Evolutionary conservation across 2,113 vertebrate species (phyloP).

Genomic region (Rhabdomys dilectus): DNA sequence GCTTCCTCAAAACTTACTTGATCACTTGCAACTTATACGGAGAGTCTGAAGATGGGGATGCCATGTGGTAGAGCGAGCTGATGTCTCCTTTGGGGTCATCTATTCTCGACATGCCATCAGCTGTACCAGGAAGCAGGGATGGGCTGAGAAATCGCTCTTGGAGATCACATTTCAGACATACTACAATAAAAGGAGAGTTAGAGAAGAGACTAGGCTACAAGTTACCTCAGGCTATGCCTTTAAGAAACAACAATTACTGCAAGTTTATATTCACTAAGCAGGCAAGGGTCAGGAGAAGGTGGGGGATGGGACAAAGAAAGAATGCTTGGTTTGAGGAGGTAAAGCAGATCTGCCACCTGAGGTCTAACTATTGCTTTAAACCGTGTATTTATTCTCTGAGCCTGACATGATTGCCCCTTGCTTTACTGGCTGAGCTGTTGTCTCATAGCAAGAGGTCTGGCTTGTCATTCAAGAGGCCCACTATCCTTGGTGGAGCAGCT

Average conservation of each 20-base stretch:
- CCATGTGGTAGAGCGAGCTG: slow-evolving; percentile 84
- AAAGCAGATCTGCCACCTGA: neutral
- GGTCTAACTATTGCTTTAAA: neutral
- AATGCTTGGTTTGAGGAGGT: neutral
- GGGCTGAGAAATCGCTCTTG: slow-evolving; percentile 95
- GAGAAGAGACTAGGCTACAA: slow-evolving; percentile 29
- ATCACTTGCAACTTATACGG: slow-evolving; percentile 88
- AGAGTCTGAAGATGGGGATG: slow-evolving; percentile 82
- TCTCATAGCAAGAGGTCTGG: slow-evolving; percentile 9
- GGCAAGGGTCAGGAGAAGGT: neutral
- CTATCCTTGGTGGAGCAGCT: neutral
- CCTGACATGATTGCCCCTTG: slow-evolving; percentile 18
- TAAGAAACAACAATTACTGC: slow-evolving; percentile 68
- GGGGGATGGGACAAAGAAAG: neutral
- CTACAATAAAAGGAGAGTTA: slow-evolving; percentile 82
- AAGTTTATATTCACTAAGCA: neutral
- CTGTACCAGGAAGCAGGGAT: slow-evolving; percentile 87
- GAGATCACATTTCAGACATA: slow-evolving; percentile 95
- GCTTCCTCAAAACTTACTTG: slow-evolving; percentile 86
- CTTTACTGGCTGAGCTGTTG: slow-evolving; percentile 39
- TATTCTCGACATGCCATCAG: slow-evolving; percentile 84
- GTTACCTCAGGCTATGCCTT: slow-evolving; percentile 54
- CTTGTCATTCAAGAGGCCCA: slow-evolving; percentile 33
- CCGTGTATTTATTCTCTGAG: slow-evolving; percentile 22
- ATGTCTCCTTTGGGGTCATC: slow-evolving; percentile 86